A percentile compares a stretch with the other conserved stretches of the same genome.
phyloP scores from a whole-genome alignment of 2,888 invertebrate genomes.

The Troides aeacus region DNA sequence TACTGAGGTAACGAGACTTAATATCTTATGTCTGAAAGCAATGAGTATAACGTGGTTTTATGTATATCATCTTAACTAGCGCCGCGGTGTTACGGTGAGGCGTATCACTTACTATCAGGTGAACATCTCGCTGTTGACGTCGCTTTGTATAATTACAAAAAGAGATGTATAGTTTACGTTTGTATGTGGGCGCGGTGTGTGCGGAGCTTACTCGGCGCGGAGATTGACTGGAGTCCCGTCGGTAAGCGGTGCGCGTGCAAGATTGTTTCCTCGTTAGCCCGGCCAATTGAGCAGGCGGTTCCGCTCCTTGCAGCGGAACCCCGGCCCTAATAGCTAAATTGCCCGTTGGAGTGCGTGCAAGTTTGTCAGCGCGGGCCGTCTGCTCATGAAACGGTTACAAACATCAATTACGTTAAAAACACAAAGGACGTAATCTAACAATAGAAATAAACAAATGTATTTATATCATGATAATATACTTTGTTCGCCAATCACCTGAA shows the following conservation, averaged over 20 bases:
- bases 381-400: slow-evolving; percentile 19
- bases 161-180: too few species aligned
- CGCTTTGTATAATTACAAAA: too few species aligned
- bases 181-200: slow-evolving; percentile 32
- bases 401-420: not conserved
- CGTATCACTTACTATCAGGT: too few species aligned
- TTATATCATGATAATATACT: too few species aligned
- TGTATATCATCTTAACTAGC: too few species aligned
- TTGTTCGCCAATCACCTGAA: too few species aligned
- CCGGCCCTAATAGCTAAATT: slow-evolving; percentile 62
- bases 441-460: not conserved
- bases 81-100: too few species aligned
- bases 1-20: too few species aligned
- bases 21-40: too few species aligned
- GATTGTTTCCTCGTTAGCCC: slow-evolving; percentile 78
- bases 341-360: slow-evolving; percentile 52
- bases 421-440: not conserved
- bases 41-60: too few species aligned
- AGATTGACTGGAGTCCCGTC: slow-evolving; percentile 74
- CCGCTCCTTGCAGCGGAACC: slow-evolving; percentile 67
- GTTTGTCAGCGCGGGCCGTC: slow-evolving; percentile 32
- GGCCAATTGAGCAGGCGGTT: slow-evolving; percentile 70
- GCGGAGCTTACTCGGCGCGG: slow-evolving; percentile 43
- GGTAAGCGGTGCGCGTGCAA: slow-evolving; percentile 76
- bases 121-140: too few species aligned